A percentile compares a stretch with the other conserved stretches of the same genome.
phyloP scores from a whole-genome alignment of 2,888 invertebrate species.

The Leucoma salicis region DNA sequence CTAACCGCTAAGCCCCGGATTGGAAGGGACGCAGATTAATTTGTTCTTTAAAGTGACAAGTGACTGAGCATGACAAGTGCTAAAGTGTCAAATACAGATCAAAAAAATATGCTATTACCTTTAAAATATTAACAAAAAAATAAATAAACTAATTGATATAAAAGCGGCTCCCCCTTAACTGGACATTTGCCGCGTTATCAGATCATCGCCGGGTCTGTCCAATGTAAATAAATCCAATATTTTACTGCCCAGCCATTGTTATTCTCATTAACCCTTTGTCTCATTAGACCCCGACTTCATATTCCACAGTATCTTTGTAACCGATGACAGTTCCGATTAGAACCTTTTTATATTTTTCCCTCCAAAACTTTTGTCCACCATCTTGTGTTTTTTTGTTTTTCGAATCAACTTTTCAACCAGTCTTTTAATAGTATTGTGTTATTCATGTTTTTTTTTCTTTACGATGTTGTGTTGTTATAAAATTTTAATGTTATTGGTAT shows the following conservation, averaged over 20 bases:
- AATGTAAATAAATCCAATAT: conserved; percentile 76
- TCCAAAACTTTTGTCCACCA: conserved; percentile 38
- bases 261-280: conserved; percentile 80
- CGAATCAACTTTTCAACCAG: conserved; percentile 36
- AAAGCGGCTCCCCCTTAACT: conserved; percentile 55
- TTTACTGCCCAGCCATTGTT: conserved; percentile 76
- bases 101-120: too few relatives aligned
- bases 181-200: conserved; percentile 66
- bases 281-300: conserved; percentile 75
- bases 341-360: conserved; percentile 40
- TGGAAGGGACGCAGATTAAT: too few relatives aligned
- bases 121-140: background rate
- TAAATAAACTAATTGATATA: background rate
- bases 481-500: conserved; percentile 19
- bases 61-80: too few relatives aligned
- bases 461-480: conserved; percentile 1
- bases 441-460: conserved; percentile 25
- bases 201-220: conserved; percentile 64
- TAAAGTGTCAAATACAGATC: too few relatives aligned
- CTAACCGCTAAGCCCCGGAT: too few relatives aligned
- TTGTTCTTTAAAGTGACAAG: too few relatives aligned
- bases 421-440: conserved; percentile 40
- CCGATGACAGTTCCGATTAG: conserved; percentile 76
- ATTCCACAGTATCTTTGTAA: conserved; percentile 65
- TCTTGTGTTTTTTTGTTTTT: conserved; percentile 43